These are phyloP conservation scores for Gymnocephalus cernua DNA, from an alignment of 2,113 vertebrate species.

Conservation along the genomic window DNA sequence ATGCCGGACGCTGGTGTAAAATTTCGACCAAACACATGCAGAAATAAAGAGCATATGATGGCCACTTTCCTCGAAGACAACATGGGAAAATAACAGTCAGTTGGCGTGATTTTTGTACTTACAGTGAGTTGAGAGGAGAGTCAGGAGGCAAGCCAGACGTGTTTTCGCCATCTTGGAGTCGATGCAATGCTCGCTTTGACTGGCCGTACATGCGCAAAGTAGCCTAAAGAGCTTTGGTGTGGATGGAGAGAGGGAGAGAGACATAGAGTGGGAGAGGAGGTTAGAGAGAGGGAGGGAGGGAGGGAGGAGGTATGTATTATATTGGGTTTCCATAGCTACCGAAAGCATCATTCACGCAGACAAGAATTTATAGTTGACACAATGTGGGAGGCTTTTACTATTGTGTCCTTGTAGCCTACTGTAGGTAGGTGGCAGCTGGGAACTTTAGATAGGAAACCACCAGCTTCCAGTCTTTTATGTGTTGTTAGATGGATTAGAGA, in stretches of 20 bases:
- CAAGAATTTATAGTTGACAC: conserved; percentile 74
- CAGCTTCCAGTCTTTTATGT: background rate
- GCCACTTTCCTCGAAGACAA: background rate
- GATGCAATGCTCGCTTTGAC: conserved; percentile 77
- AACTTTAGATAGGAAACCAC: conserved; percentile 36
- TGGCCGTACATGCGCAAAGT: conserved; percentile 85
- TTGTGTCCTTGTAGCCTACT: conserved; percentile 48
- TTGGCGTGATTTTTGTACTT: conserved; percentile 67
- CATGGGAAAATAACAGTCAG: background rate
- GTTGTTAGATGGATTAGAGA: background rate
- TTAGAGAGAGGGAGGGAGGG: background rate
- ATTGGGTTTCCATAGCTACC: conserved; percentile 80
- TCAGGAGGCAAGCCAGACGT: conserved; percentile 82
- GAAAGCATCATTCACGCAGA: conserved; percentile 78
- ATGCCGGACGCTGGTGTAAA: background rate
- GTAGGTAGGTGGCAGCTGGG: conserved; percentile 47
- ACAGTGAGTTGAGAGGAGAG: conserved; percentile 85
- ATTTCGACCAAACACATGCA: conserved; percentile 17
- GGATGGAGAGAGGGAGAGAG: conserved; percentile 71
- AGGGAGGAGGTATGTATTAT: conserved; percentile 51
- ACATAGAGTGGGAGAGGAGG: conserved; percentile 27
- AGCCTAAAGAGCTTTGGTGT: conserved; percentile 68
- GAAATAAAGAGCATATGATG: background rate
- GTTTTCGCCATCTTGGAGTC: conserved; percentile 87
- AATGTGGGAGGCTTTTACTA: conserved; percentile 68